These are phyloP conservation scores for Uromys caudimaculatus DNA, from an alignment of 2,797 vertebrate species.

Conservation along the genomic window DNA sequence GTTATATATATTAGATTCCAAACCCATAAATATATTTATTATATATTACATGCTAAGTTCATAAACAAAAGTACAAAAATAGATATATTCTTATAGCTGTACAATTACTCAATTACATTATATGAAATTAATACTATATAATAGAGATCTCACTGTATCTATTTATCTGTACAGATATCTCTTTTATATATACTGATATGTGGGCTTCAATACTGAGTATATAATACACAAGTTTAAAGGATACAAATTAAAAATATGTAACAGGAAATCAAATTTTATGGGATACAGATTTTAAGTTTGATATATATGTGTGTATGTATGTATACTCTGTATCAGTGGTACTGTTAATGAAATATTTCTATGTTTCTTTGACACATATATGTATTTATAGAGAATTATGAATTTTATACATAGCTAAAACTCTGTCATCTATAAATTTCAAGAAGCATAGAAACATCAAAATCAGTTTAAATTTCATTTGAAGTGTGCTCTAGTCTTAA, in stretches of 20 bases:
- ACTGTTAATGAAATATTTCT: not conserved
- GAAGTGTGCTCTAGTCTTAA: not conserved
- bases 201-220: not conserved
- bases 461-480: slow-evolving; percentile 3
- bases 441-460: not conserved
- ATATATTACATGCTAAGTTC: not conserved
- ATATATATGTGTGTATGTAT: not conserved
- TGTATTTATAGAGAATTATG: not conserved
- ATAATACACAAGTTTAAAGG: not conserved
- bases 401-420: not conserved
- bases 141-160: not conserved
- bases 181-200: not conserved
- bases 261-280: not conserved
- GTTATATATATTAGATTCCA: not conserved
- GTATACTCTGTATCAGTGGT: not conserved
- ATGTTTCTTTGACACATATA: not conserved
- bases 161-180: not conserved
- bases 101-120: not conserved
- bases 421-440: not conserved
- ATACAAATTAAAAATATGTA: not conserved
- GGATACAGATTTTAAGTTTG: not conserved
- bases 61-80: not conserved
- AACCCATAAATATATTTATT: not conserved
- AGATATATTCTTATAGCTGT: not conserved
- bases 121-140: not conserved